Percentiles rank a stretch among this genome's conserved stretches.
Conservation (phyloP, 2,113 vertebrate genomes). For the Pantherophis guttatus region DNA sequence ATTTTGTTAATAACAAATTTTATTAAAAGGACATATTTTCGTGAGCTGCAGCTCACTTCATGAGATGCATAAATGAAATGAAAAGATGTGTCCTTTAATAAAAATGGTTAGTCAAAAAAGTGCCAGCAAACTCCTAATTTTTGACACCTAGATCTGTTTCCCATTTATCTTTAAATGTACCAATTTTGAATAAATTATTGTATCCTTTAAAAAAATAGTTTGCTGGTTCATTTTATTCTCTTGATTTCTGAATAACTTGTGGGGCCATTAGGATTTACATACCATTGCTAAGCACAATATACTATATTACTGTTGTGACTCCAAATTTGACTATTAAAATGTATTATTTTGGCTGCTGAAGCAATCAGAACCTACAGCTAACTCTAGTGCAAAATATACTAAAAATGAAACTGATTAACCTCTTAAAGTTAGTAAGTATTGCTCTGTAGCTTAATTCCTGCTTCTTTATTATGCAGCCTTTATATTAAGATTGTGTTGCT, state of each 20-base stretch:
- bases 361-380: not conserved
- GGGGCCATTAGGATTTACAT: not conserved
- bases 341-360: not conserved
- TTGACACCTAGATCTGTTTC: not conserved
- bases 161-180: not conserved
- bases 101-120: not conserved
- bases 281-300: not conserved
- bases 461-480: not conserved
- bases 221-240: not conserved
- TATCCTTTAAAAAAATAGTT: not conserved
- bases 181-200: not conserved
- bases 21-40: not conserved
- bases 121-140: not conserved
- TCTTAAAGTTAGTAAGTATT: not conserved
- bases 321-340: not conserved
- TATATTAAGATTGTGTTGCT: not conserved
- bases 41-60: not conserved
- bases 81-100: not conserved
- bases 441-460: not conserved
- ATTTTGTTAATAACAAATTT: not conserved
- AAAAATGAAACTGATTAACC: not conserved
- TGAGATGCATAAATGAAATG: not conserved
- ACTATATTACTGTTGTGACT: not conserved
- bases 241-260: not conserved
- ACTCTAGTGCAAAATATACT: not conserved